Percentiles rank a stretch among this genome's conserved stretches.
Evolutionary conservation across 1,140 invertebrate species (phyloP).

Genomic region (Saccostrea glomerata): DNA sequence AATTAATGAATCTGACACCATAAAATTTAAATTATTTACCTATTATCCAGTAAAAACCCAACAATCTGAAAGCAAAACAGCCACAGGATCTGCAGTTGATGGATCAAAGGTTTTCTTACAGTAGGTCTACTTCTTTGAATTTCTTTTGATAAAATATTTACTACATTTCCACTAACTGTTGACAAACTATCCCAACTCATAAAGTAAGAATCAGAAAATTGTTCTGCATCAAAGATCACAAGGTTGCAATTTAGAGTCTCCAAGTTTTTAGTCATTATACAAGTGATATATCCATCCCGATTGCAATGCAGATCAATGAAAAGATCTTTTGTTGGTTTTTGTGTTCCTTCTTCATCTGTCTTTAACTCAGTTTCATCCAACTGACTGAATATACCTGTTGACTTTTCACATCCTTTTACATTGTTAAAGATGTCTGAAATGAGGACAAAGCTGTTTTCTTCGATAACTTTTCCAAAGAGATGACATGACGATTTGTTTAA

Average conservation of each 20-base stretch:
- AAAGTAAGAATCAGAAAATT: slow-evolving; percentile 56
- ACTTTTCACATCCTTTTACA: background rate
- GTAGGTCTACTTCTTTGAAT: background rate
- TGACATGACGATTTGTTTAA: background rate
- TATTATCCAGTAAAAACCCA: slow-evolving; percentile 21
- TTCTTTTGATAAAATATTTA: background rate
- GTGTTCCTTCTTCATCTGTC: background rate
- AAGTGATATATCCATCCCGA: slow-evolving; percentile 33
- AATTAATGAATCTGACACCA: too few species aligned
- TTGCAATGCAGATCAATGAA: slow-evolving; percentile 9
- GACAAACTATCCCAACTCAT: slow-evolving; percentile 31
- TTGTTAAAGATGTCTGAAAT: background rate
- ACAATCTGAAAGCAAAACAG: slow-evolving; percentile 19
- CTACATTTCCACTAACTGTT: slow-evolving; percentile 13
- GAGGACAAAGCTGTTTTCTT: background rate
- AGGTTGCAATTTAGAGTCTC: slow-evolving; percentile 39
- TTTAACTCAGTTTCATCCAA: background rate
- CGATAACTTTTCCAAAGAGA: slow-evolving; percentile 3
- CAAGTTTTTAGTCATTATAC: slow-evolving; percentile 28
- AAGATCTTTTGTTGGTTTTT: background rate
- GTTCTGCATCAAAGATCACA: slow-evolving; percentile 55
- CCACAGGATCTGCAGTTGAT: background rate
- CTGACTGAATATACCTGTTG: background rate
- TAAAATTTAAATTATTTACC: background rate
- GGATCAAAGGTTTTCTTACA: background rate